Base-by-base conservation (phyloP, 2,113 vertebrate genomes). In the Leptodactylus fuscus region DNA sequence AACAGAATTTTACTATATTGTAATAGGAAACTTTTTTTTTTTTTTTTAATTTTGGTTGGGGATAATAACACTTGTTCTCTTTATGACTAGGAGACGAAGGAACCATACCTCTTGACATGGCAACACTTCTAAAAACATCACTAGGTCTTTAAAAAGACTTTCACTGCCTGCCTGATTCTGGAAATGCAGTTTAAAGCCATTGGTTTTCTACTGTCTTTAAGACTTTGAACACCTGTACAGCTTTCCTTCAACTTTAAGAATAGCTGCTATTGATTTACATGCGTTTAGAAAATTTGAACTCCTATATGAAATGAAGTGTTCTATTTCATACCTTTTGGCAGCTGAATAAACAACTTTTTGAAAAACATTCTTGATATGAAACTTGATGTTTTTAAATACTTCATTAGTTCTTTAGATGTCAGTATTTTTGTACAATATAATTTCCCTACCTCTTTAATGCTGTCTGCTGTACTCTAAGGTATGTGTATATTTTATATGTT, bases 91-190 rank as follows among this genome's bases (percentile, higher is more conserved):
- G 95, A 89, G 95, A 91, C 53, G 96, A 96, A 89, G 96, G 96
- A 38, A 90, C 88, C 85, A 94, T 98, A 90, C 94, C 96, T 82
- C 93, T 96, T 89, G 96, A 99, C 89, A 97, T 99, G 94, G 97
- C 97, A n/a, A 95, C 96, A 0, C 91, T 99, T 88, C 90, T 99
- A 53, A 99, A 97, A 93, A 95, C 95, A 16, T 97, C 97, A 0
- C 91, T 99, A 90, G 97, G 97, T 89, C 92, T 99, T 89, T 99
- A 91, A 97, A 83, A 70, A 76, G 15, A 20, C 24, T 29, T 27
- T 29, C 16, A 20, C 27, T 76, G 44, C 11, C 5, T 11, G 15
- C 6, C 3, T 27, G 4, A 12, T 34, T 69, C 8, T 76, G 15
- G 87, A 81, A 87, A 86, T 81, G 87, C 88, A 79, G 87, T 89